These are phyloP conservation scores for Gobius niger DNA, from an alignment of 2,113 vertebrate genomes.

Conservation along the genomic window DNA sequence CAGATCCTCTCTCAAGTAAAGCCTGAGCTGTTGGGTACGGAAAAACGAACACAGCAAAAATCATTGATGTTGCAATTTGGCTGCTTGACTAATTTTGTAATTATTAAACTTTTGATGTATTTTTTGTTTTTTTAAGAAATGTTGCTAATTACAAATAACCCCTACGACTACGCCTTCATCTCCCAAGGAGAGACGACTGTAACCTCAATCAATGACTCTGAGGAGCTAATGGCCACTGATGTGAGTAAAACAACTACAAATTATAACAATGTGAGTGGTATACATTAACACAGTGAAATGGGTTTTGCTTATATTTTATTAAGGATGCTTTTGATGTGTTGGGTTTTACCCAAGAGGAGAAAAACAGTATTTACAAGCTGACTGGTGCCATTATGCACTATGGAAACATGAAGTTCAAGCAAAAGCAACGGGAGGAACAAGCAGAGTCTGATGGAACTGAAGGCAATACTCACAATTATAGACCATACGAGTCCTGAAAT, in stretches of 20 bases:
- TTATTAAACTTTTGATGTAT: background rate
- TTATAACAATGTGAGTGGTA: background rate
- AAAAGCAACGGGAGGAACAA: conserved; percentile 85
- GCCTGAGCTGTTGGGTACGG: conserved; percentile 85
- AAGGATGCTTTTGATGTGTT: conserved; percentile 79
- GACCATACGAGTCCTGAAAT: background rate
- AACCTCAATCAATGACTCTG: conserved; percentile 68
- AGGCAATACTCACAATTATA: conserved; percentile 52
- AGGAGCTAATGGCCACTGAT: conserved; percentile 73
- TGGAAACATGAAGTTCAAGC: conserved; percentile 90
- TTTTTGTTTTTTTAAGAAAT: conserved; percentile 59
- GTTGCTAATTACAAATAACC: conserved; percentile 80
- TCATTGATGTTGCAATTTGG: too few relatives aligned
- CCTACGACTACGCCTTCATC: conserved; percentile 75
- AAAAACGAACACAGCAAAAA: background rate
- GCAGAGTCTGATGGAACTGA: conserved; percentile 88
- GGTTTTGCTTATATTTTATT: background rate
- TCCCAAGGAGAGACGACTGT: conserved; percentile 76
- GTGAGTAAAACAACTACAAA: conserved; percentile 41
- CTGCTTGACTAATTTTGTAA: background rate
- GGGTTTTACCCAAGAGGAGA: conserved; percentile 83
- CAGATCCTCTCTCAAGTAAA: conserved; percentile 92
- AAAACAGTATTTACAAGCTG: conserved; percentile 84
- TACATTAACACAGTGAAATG: background rate
- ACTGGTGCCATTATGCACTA: conserved; percentile 88